Evolutionary conservation across 2,797 vertebrate species (phyloP), one percentile per base, ranked within the genome.

Genomic region (Pseudopleuronectes americanus): DNA sequence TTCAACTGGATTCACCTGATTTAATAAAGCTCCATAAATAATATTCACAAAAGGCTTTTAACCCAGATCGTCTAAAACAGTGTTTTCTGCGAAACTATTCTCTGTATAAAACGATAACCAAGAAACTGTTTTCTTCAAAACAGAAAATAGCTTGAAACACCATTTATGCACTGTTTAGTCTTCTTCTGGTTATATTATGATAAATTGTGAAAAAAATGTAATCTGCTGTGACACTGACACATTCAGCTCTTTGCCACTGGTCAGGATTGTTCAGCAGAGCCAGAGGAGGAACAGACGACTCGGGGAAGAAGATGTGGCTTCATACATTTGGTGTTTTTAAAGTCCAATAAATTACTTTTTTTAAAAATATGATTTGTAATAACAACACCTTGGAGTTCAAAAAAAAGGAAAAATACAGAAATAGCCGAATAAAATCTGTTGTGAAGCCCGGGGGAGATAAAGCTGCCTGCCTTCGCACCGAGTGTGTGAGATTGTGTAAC

Each of bases 241-340:
- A 51, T 75, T 80, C 71, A 82, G 62, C 77, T 71, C 48, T 23
- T 64, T 58, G 81, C 78, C 79, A 63, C 31, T 7, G 62, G 74
- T 85, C 78, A 81, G 65, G 74, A 76, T 84, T 23, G 21, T 71
- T 81, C 67, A 43, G 52, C 71, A 58, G 73, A 79, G 81, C 80
- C 84, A 67, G 58, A 64, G 74, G 68, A 60, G 33, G 47, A 6
- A 76, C 58, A 57, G 48, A 67, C 0, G 57, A 14, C 9, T 23
- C 19, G 10, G 48, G 23, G 71, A 68, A 57, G 26, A 12, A 36
- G 82, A 86, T 86, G 71, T 82, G 76, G 63, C 31, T 56, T 33
- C 58, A 54, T 47, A 45, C 52, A 36, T 53, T 53, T 57, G 49
- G 2, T 28, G 28, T 59, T 62, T 47, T 17, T 19, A 48, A 8